Percentiles rank a stretch among this genome's conserved stretches.
Evolutionary conservation across 2,797 vertebrate species (phyloP).

Genomic region (Tokudaia muenninki): DNA sequence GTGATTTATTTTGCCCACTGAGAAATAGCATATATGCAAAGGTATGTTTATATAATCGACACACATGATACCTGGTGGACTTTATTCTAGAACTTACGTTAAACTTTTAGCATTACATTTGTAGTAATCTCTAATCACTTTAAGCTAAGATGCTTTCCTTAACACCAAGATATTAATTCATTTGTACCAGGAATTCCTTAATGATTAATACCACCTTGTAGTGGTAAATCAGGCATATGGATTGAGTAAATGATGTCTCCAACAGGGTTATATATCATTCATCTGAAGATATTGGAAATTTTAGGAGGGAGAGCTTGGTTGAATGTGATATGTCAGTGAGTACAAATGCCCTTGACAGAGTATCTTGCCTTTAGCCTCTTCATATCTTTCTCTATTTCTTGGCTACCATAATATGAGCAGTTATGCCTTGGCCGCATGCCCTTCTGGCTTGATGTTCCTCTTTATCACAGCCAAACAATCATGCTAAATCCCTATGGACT

Average conservation of each 20-base stretch:
- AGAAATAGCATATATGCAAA: neutral
- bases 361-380: neutral
- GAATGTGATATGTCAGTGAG: neutral
- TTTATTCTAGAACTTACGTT: neutral
- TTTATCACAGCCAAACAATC: neutral
- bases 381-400: neutral
- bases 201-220: neutral
- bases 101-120: neutral
- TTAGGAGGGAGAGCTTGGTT: neutral
- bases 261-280: neutral
- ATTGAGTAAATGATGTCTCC: neutral
- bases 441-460: neutral
- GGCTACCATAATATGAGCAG: neutral
- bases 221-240: neutral
- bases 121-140: neutral
- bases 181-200: conserved; percentile 3
- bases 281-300: neutral
- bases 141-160: neutral
- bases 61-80: neutral
- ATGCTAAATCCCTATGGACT: neutral
- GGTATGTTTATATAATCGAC: neutral
- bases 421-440: neutral
- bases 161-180: neutral
- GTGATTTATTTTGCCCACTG: neutral
- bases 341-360: neutral